Evolutionary conservation across 2,888 invertebrate genomes (phyloP).

Genomic region (Eumerus sabulonum): DNA sequence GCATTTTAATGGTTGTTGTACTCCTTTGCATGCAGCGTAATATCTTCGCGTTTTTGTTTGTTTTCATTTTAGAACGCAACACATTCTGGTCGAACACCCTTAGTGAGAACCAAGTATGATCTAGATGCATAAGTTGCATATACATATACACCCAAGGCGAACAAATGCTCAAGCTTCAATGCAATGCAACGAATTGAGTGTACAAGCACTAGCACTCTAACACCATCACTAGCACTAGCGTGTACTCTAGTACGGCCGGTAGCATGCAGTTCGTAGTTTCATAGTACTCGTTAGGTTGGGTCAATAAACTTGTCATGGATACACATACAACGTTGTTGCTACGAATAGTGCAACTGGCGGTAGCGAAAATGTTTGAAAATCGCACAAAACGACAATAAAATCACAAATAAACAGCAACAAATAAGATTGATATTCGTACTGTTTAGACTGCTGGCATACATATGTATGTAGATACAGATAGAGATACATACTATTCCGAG

Average conservation of each 20-base stretch:
- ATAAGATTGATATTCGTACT: slow-evolving; percentile 63
- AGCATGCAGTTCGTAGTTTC: no score
- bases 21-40: slow-evolving; percentile 34
- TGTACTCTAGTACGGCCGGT: no score
- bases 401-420: slow-evolving; percentile 58
- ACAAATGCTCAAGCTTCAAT: slow-evolving; percentile 18
- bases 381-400: slow-evolving; percentile 60
- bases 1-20: slow-evolving; percentile 55
- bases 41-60: slow-evolving; percentile 5
- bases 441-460: slow-evolving; percentile 25
- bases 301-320: slow-evolving; percentile 69
- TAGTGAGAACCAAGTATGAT: slow-evolving; percentile 3
- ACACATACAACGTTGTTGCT: slow-evolving; percentile 58
- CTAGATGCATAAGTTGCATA: background rate
- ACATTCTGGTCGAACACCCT: slow-evolving; percentile 35
- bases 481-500: slow-evolving; percentile 1
- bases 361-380: slow-evolving; percentile 46
- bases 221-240: no score
- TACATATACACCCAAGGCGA: slow-evolving; percentile 47
- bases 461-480: slow-evolving; percentile 1
- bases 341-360: slow-evolving; percentile 38
- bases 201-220: no score
- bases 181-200: no score
- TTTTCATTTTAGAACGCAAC: slow-evolving; percentile 24
- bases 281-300: slow-evolving; percentile 32